Percentiles rank a stretch among this genome's conserved stretches.
These are phyloP conservation scores for Gastracanthus pulcherrimus DNA, from an alignment of 2,888 invertebrate genomes.

Conservation along the genomic window DNA sequence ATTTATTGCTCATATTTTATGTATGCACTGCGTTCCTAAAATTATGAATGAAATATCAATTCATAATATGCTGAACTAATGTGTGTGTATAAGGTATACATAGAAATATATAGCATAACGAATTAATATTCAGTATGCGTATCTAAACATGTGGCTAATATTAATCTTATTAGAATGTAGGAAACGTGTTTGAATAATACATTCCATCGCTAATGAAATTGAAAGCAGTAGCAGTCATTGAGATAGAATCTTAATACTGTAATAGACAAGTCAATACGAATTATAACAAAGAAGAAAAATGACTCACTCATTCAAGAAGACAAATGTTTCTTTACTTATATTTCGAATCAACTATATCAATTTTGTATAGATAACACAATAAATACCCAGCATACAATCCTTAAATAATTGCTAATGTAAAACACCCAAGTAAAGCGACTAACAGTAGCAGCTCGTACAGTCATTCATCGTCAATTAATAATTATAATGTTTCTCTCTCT, in stretches of 20 bases:
- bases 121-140: neutral
- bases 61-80: neutral
- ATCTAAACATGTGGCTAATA: neutral
- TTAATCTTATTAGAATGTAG: neutral
- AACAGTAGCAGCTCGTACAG: neutral
- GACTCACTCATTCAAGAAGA: too few species aligned
- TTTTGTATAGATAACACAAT: too few species aligned
- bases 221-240: too few species aligned
- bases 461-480: neutral
- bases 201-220: conserved; percentile 2
- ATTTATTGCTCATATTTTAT: neutral
- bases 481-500: neutral
- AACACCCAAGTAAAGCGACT: too few species aligned
- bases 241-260: too few species aligned
- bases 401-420: too few species aligned
- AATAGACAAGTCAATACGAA: too few species aligned
- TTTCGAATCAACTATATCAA: too few species aligned
- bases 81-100: neutral
- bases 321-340: too few species aligned
- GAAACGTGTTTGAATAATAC: neutral
- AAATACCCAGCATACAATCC: too few species aligned
- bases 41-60: neutral
- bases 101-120: neutral
- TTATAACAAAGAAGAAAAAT: neutral
- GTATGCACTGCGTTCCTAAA: neutral